phyloP scores from a whole-genome alignment of 2,888 invertebrate genomes.

The Drosophila monieri region DNA sequence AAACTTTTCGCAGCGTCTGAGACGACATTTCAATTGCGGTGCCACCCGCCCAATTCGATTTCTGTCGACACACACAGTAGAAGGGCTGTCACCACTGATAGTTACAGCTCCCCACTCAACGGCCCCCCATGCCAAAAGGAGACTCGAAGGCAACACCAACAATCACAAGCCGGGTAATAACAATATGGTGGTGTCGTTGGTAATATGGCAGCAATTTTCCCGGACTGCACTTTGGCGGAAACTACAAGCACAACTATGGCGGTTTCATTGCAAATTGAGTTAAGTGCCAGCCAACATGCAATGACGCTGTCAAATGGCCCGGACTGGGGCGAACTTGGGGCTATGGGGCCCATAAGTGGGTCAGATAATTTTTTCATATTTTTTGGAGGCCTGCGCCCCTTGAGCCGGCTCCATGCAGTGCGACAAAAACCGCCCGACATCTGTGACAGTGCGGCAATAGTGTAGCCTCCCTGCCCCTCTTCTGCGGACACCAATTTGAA shows the following conservation, averaged over 20 bases:
- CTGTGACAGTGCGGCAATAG: constrained; percentile 7
- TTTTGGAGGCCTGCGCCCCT: constrained; percentile 59
- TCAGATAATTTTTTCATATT: constrained; percentile 46
- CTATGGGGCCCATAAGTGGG: constrained; percentile 59
- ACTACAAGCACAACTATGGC: constrained; percentile 34
- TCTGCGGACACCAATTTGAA: constrained; percentile 44
- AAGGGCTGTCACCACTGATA: constrained; percentile 52
- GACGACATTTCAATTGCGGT: constrained; percentile 79
- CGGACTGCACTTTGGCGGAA: constrained; percentile 62
- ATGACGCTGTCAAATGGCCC: constrained; percentile 37
- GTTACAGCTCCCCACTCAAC: constrained; percentile 34
- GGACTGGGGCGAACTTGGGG: not conserved
- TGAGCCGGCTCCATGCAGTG: constrained; percentile 50
- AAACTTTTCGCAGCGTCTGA: constrained; percentile 61
- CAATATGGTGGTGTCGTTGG: constrained; percentile 74
- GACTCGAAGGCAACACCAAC: constrained; percentile 20
- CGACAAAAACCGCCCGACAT: constrained; percentile 58
- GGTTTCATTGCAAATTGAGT: constrained; percentile 76
- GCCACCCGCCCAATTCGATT: constrained; percentile 68
- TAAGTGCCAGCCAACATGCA: constrained; percentile 75
- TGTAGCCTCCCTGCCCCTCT: constrained; percentile 5
- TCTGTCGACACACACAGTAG: constrained; percentile 68
- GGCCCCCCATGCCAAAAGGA: constrained; percentile 21
- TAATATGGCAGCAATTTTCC: constrained; percentile 75
- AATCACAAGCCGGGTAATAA: constrained; percentile 52